These are phyloP conservation scores for Ramazzottius varieornatus DNA, from an alignment of 2,888 invertebrate genomes.

Conservation along the genomic window DNA sequence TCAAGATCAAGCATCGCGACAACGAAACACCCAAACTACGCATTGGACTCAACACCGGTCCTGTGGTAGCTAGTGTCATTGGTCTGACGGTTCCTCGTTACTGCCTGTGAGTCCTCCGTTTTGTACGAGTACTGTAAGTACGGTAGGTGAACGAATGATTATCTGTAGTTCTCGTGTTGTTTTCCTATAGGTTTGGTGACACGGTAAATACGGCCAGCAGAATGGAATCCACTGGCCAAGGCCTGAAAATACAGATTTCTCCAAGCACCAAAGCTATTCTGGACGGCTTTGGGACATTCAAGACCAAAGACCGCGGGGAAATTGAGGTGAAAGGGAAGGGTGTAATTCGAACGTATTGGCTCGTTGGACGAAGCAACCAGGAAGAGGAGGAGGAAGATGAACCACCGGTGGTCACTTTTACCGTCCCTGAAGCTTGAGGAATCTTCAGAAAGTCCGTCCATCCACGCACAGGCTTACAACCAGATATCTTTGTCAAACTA, in stretches of 20 bases:
- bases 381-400: background rate
- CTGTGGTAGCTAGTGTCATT: constrained; percentile 1
- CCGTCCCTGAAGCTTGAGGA: background rate
- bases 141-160: no score
- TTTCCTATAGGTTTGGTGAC: background rate
- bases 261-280: background rate
- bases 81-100: background rate
- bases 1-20: background rate
- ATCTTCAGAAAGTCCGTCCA: no score
- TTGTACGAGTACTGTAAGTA: background rate
- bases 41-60: background rate
- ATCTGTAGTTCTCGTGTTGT: background rate
- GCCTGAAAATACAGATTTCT: background rate
- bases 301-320: background rate
- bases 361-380: no score
- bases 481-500: no score
- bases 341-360: background rate
- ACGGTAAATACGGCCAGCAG: background rate
- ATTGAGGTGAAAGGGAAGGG: constrained; percentile 2
- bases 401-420: background rate
- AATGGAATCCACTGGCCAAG: background rate
- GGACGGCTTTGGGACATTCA: background rate
- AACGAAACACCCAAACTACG: background rate
- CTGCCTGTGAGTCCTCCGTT: background rate
- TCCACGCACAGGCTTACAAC: no score